phyloP scores from a whole-genome alignment of 2,888 invertebrate species.

The Oscheius onirici region DNA sequence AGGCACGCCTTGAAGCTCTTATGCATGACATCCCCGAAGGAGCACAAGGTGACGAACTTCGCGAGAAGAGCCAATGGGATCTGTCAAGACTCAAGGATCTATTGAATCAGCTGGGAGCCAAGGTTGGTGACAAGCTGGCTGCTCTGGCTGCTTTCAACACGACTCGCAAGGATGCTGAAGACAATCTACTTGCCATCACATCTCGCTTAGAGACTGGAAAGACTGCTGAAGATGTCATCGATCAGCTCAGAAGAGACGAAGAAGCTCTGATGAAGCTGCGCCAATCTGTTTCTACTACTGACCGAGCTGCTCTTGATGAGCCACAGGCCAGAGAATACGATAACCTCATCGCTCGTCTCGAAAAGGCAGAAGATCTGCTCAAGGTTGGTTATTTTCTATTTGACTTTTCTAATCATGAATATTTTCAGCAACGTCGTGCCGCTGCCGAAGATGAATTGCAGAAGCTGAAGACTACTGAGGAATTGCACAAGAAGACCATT shows the following conservation, averaged over 20 bases:
- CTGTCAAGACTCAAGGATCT: constrained; percentile 51
- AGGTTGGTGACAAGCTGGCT: constrained; percentile 54
- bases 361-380: constrained; percentile 44
- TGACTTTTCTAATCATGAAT: constrained; percentile 19
- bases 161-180: constrained; percentile 52
- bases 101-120: constrained; percentile 45
- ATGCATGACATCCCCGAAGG: constrained; percentile 41
- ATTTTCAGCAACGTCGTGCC: constrained; percentile 42
- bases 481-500: constrained; percentile 38
- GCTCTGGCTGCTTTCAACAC: constrained; percentile 56
- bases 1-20: constrained; percentile 46
- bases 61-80: constrained; percentile 52
- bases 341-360: constrained; percentile 47
- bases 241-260: constrained; percentile 40
- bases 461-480: constrained; percentile 43
- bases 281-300: constrained; percentile 37
- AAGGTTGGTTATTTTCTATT: constrained; percentile 32
- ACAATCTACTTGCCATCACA: constrained; percentile 45
- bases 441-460: constrained; percentile 44
- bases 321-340: constrained; percentile 45
- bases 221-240: constrained; percentile 42
- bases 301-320: constrained; percentile 43
- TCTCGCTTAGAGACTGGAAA: constrained; percentile 19
- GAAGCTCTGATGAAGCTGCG: constrained; percentile 37
- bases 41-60: constrained; percentile 47